phyloP scores from a whole-genome alignment of 2,113 vertebrate species.

The Corynorhinus townsendii region DNA sequence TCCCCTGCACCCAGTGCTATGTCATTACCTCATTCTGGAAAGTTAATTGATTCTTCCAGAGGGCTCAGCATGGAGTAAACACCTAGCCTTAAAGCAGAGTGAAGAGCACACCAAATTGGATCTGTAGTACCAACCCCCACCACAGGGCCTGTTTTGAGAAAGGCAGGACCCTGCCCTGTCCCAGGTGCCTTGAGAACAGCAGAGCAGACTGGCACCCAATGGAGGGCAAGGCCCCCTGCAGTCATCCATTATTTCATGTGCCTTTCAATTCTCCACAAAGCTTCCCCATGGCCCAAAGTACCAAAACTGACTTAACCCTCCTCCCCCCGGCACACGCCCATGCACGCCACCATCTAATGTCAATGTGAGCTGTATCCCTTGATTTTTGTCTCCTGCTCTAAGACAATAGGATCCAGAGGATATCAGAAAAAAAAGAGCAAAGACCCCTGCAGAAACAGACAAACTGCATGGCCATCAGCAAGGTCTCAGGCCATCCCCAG shows the following conservation, averaged over 20 bases:
- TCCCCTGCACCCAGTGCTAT: background rate
- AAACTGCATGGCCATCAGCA: background rate
- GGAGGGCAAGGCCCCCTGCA: background rate
- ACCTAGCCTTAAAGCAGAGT: background rate
- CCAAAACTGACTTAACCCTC: background rate
- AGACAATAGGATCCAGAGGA: background rate
- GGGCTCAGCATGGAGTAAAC: background rate
- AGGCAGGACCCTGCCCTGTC: background rate
- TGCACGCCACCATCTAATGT: background rate
- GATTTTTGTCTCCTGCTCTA: background rate
- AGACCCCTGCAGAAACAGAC: background rate
- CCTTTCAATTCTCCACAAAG: background rate
- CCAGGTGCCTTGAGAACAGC: background rate
- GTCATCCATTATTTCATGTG: accelerated
- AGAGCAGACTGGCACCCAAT: background rate
- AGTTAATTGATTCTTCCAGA: background rate
- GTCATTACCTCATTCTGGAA: background rate
- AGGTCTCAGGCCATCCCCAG: background rate
- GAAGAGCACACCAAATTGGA: background rate
- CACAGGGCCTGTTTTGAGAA: background rate
- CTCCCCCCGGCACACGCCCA: background rate
- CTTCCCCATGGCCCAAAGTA: background rate
- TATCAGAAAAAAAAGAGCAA: background rate
- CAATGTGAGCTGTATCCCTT: background rate
- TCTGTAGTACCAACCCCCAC: background rate